phyloP scores from a whole-genome alignment of 2,797 vertebrate genomes.

The Peromyscus eremicus region DNA sequence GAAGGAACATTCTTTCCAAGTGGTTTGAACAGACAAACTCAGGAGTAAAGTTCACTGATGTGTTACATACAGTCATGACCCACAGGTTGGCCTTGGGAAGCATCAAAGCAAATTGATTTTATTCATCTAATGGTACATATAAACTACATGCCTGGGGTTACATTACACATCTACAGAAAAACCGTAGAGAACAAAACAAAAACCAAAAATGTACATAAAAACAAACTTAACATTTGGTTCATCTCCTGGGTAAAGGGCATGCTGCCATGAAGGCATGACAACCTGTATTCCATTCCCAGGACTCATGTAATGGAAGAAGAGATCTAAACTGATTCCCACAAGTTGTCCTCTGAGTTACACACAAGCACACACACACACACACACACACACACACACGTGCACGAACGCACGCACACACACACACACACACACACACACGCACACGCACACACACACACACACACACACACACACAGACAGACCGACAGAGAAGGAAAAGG shows the following conservation, averaged over 20 bases:
- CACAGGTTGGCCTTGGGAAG: slow-evolving; percentile 32
- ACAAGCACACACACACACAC: neutral
- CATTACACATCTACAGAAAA: neutral
- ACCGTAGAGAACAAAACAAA: neutral
- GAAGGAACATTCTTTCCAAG: slow-evolving; percentile 12
- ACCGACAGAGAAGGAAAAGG: neutral
- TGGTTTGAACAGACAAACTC: neutral
- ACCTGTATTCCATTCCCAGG: neutral
- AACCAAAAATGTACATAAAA: neutral
- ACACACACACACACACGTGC: neutral
- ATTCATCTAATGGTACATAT: neutral
- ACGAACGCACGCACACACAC: neutral
- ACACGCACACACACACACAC: neutral
- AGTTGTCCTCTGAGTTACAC: neutral
- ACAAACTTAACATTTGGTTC: neutral
- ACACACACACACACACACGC: too few relatives aligned
- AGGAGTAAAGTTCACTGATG: neutral
- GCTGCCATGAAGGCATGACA: neutral
- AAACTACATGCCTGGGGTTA: neutral
- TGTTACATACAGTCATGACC: neutral
- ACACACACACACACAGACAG: too few relatives aligned
- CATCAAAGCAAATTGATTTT: slow-evolving; percentile 50
- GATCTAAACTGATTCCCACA: neutral
- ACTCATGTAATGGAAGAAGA: neutral
- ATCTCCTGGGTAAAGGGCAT: neutral